Evolutionary conservation across 2,888 invertebrate genomes (phyloP), one percentile per base, ranked within the genome.

Genomic region (Drosophila infuscata): DNA sequence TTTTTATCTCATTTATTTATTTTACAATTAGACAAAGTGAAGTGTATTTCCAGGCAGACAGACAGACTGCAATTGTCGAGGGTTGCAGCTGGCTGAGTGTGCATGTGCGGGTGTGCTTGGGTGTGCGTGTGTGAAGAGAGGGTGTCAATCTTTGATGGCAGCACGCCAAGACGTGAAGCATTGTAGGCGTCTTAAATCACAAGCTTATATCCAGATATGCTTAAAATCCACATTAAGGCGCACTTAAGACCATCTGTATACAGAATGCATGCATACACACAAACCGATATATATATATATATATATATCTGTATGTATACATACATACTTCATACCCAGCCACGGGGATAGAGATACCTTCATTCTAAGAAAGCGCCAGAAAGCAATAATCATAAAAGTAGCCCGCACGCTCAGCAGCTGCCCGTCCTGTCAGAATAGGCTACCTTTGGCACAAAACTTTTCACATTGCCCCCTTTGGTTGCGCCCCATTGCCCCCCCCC

Each of bases 11-110:
- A 86, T 88, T 85, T 85, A 85, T 85, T 85, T 88, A 85, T 85
- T 88, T 85, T 83, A 88, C 85, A 85, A 85, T 85, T 85, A 88
- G 88, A 85, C 83, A 85, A 85, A 85, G 88, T 85, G 81, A 79
- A 88, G 86, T 82, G 79, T 70, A 67, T 64, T 83, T 71, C 52
- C 30, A 57, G 49, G 49, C 43, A 61, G 65, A 36, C 43, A 66
- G 32, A 48, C 65, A 52, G 64, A 56, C 64, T 66, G 72, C 66
- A 66, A 20, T 17, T 46, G 56, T 52, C 20, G 20, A 43, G 62
- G 71, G 75, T 48, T 65, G 75, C 68, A 63, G 36, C 54, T 49
- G 63, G 49, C 59, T 25, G 46, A 43, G 64, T 64, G 43, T 43
- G 46, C 5, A 48, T 56, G 51, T 60, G 43, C 38, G 58, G 57